Percentiles rank a stretch among this genome's conserved stretches.
Conservation (phyloP, 2,888 invertebrate genomes). For the Escarpia spicata region DNA sequence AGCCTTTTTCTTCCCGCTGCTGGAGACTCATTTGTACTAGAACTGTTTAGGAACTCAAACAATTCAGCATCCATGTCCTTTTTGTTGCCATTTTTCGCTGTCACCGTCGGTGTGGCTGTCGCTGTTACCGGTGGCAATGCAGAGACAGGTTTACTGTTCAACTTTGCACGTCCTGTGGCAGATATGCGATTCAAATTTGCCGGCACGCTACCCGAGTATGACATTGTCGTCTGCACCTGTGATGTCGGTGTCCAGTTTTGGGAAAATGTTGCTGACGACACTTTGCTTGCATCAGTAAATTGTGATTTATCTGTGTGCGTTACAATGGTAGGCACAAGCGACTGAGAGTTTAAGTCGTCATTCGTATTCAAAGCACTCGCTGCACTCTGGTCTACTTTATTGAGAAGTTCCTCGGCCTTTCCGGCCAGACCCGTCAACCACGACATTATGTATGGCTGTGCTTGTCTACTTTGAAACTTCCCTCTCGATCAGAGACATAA, state of each 20-base stretch:
- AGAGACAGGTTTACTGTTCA: slow-evolving; percentile 25
- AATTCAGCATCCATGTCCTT: slow-evolving; percentile 65
- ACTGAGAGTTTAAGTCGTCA: neutral
- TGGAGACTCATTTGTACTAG: slow-evolving; percentile 42
- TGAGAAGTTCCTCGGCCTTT: slow-evolving; percentile 79
- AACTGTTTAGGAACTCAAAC: slow-evolving; percentile 66
- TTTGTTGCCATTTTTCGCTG: slow-evolving; percentile 33
- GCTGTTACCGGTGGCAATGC: slow-evolving; percentile 25
- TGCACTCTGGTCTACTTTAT: slow-evolving; percentile 79
- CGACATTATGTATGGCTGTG: slow-evolving; percentile 69
- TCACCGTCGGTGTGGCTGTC: slow-evolving; percentile 31
- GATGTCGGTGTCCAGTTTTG: neutral
- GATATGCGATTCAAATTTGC: slow-evolving; percentile 42
- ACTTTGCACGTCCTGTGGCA: slow-evolving; percentile 32
- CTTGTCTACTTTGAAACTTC: neutral
- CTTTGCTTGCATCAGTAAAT: neutral
- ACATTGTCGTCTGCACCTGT: slow-evolving; percentile 29
- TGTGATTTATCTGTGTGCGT: neutral
- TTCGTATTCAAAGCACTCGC: slow-evolving; percentile 69
- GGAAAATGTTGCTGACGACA: neutral
- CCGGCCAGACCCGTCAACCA: slow-evolving; percentile 81
- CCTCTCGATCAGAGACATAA: neutral
- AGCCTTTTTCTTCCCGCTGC: neutral
- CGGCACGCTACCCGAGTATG: slow-evolving; percentile 51
- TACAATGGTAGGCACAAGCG: neutral